A percentile compares a stretch with the other conserved stretches of the same genome.
These are phyloP conservation scores for Pterostichus madidus DNA, from an alignment of 2,888 invertebrate species.

Conservation along the genomic window DNA sequence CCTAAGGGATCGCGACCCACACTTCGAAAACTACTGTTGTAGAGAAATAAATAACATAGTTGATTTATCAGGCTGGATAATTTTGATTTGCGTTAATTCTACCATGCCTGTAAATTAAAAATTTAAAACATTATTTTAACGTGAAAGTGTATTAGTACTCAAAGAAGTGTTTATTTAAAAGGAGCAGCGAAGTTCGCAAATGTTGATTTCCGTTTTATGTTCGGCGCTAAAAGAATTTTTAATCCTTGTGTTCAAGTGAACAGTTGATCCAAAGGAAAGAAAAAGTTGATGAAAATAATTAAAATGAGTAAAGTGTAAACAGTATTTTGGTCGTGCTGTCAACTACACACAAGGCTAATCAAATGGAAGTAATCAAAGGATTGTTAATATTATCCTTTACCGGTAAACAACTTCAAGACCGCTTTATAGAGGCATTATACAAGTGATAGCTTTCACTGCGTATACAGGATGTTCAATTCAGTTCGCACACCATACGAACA, in stretches of 20 bases:
- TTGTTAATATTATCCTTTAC: conserved; percentile 40
- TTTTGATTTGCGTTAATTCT: conserved; percentile 47
- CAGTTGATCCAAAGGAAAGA: conserved; percentile 54
- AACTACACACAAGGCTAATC: conserved; percentile 54
- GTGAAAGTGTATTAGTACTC: conserved; percentile 55
- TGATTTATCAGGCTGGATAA: conserved; percentile 7
- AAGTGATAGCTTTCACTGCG: conserved; percentile 32
- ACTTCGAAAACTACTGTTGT: no score
- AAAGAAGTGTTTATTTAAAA: conserved; percentile 60
- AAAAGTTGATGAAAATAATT: conserved; percentile 63
- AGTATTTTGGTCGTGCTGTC: conserved; percentile 57
- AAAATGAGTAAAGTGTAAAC: conserved; percentile 54
- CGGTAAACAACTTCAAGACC: conserved; percentile 40
- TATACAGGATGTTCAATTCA: conserved; percentile 23
- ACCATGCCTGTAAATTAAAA: conserved; percentile 36
- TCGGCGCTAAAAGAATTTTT: conserved; percentile 46
- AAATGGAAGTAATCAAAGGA: conserved; percentile 55
- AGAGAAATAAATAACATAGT: neutral
- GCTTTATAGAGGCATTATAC: neutral
- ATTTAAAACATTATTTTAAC: conserved; percentile 59
- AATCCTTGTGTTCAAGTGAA: conserved; percentile 46
- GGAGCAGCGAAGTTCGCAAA: conserved; percentile 38
- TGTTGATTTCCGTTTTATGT: conserved; percentile 50
- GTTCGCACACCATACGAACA: conserved; percentile 7
- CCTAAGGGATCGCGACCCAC: no score